Evolutionary conservation across 2,888 invertebrate species (phyloP).

Genomic region (Mythimna loreyi): DNA sequence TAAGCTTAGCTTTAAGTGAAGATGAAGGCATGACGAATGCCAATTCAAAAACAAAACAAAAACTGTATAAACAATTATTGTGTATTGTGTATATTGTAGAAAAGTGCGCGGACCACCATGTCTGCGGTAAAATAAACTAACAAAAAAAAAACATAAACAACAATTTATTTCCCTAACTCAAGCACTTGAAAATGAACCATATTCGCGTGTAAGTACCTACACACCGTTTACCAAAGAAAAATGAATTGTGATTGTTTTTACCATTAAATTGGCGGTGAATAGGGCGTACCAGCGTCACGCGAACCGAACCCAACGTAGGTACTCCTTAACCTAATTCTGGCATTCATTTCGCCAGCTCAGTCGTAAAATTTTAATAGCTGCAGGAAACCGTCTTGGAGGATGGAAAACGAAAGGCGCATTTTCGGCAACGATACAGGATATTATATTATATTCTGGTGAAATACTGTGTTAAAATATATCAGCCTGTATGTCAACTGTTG

Average conservation of each 20-base stretch:
- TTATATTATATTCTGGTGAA: conserved; percentile 34
- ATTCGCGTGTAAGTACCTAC: conserved; percentile 37
- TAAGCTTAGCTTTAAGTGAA: too few species aligned
- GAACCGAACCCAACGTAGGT: conserved; percentile 77
- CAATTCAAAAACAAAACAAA: too few species aligned
- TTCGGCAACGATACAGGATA: conserved; percentile 65
- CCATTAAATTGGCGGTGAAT: conserved; percentile 77
- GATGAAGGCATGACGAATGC: too few species aligned
- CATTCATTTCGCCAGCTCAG: conserved; percentile 88
- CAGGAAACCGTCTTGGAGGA: conserved; percentile 81
- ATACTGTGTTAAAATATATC: conserved; percentile 18
- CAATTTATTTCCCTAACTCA: conserved; percentile 13
- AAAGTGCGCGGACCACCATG: too few species aligned
- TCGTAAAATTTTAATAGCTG: conserved; percentile 89
- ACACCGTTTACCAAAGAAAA: conserved; percentile 59
- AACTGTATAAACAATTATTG: too few species aligned
- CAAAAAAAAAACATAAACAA: too few species aligned
- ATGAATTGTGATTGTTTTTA: conserved; percentile 75
- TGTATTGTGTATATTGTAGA: too few species aligned
- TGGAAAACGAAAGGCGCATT: conserved; percentile 77
- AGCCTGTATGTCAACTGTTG: background rate
- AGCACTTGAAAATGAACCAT: conserved; percentile 26
- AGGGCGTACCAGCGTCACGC: conserved; percentile 78
- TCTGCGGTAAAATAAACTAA: too few species aligned
- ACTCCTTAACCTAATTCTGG: conserved; percentile 88